These are phyloP conservation scores for Apotomis turbidana DNA, from an alignment of 2,888 invertebrate species.

Conservation along the genomic window DNA sequence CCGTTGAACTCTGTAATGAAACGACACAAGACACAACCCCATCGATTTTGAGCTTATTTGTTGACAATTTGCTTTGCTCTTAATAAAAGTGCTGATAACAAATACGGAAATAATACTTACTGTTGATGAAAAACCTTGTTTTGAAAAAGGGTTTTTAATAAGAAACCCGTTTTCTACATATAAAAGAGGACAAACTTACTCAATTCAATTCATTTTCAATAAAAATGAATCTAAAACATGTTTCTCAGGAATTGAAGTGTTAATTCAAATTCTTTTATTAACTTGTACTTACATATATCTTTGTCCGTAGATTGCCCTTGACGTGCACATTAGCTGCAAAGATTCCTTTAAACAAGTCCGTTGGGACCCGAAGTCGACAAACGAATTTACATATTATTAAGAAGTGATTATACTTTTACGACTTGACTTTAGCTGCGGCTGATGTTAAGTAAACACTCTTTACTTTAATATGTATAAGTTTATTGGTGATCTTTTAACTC, in stretches of 20 bases:
- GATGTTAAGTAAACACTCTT: slow-evolving; percentile 2
- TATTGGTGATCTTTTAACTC: slow-evolving; percentile 5
- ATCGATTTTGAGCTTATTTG: no score
- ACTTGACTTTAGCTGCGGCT: not conserved
- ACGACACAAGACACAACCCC: no score
- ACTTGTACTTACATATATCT: not conserved
- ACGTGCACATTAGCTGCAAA: not conserved
- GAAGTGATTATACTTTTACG: not conserved
- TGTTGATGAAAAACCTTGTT: no score
- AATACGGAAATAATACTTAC: no score
- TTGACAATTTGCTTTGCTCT: no score
- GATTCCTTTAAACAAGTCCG: not conserved
- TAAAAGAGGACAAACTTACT: no score
- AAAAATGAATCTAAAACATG: not conserved
- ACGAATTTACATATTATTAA: slow-evolving; percentile 11
- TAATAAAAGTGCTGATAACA: no score
- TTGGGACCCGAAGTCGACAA: not conserved
- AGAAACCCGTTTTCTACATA: no score
- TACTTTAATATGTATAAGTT: slow-evolving; percentile 2
- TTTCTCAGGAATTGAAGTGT: not conserved
- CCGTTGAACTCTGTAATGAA: no score
- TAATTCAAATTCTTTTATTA: not conserved
- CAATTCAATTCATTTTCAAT: no score
- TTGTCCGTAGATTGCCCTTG: not conserved
- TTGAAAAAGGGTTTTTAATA: no score